Conservation (phyloP, 1,140 invertebrate genomes). For the Metopolophium dirhodum region DNA sequence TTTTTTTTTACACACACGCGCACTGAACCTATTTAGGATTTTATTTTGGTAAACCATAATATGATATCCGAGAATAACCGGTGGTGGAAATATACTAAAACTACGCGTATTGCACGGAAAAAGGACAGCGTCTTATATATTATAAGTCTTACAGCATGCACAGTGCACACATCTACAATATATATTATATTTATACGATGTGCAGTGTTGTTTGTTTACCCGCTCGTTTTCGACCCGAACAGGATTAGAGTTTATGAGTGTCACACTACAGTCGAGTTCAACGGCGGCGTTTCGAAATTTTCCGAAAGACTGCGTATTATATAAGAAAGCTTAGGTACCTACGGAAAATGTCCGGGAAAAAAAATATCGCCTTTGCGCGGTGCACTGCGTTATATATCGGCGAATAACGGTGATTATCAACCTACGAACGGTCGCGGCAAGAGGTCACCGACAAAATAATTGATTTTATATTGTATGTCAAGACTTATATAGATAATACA, state of each 20-base stretch:
- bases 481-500: too few species aligned
- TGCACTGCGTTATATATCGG: too few species aligned
- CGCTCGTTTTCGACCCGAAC: not conserved
- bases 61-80: constrained; percentile 27
- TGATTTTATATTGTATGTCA: too few species aligned
- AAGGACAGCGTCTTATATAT: not conserved
- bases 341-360: not conserved
- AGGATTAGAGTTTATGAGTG: not conserved
- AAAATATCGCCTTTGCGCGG: not conserved
- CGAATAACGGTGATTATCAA: too few species aligned
- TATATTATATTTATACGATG: not conserved
- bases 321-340: not conserved
- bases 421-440: too few species aligned
- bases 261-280: not conserved
- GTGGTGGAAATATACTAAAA: not conserved
- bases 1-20: constrained; percentile 45
- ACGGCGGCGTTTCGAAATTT: not conserved
- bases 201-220: not conserved
- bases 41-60: constrained; percentile 30
- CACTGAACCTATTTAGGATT: constrained; percentile 19
- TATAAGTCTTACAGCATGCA: not conserved
- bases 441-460: too few species aligned
- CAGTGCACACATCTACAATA: not conserved
- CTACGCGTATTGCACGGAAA: not conserved
- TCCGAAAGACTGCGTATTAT: not conserved